Conservation (phyloP, 2,113 vertebrate species). For the Motacilla tschutschensis region DNA sequence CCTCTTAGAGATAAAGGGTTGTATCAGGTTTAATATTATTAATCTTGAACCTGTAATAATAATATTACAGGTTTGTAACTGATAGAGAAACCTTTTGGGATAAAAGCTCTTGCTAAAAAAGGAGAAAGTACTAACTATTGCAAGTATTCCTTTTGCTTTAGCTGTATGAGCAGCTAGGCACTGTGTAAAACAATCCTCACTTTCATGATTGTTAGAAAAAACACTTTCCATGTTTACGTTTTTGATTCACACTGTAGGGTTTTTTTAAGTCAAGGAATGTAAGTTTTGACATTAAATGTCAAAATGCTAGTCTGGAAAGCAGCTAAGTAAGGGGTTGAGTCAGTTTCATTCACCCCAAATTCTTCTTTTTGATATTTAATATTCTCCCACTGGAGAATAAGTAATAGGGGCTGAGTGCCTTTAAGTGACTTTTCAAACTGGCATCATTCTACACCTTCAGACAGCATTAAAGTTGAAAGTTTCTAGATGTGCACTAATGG, state of each 20-base stretch:
- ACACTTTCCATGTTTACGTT: not conserved
- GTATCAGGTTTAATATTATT: not conserved
- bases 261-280: not conserved
- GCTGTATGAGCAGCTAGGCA: not conserved
- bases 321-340: not conserved
- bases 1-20: not conserved
- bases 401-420: slow-evolving; percentile 9
- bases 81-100: not conserved
- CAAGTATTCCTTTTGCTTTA: not conserved
- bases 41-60: too few species aligned
- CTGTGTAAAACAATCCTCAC: not conserved
- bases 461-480: not conserved
- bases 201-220: not conserved
- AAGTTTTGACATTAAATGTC: not conserved
- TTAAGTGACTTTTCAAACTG: slow-evolving; percentile 17
- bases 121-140: not conserved
- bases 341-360: not conserved
- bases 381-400: not conserved
- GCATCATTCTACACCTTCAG: not conserved
- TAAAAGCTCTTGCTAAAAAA: not conserved
- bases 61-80: not conserved
- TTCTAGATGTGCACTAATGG: not conserved
- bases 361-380: not conserved
- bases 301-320: not conserved
- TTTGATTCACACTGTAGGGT: not conserved